Conservation (phyloP, 2,113 vertebrate species). For the Noturus placidus region DNA sequence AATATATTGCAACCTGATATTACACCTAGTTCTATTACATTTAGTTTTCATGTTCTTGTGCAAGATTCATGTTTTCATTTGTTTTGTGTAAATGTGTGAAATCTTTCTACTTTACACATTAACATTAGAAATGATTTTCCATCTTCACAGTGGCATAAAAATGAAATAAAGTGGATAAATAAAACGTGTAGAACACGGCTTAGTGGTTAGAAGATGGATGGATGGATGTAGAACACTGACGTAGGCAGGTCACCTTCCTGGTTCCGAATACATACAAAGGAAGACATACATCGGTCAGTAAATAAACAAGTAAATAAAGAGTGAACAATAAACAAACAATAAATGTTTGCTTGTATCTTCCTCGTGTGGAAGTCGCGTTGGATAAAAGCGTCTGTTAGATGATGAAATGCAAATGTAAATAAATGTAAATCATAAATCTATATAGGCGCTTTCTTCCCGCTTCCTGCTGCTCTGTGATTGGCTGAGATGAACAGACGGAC, state of each 20-base stretch:
- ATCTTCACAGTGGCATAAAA: background rate
- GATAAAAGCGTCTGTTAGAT: too few species aligned
- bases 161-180: background rate
- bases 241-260: background rate
- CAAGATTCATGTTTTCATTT: background rate
- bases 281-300: too few species aligned
- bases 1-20: background rate
- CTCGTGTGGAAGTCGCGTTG: too few species aligned
- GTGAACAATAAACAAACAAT: background rate
- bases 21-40: background rate
- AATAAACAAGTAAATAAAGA: too few species aligned
- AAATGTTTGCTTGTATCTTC: too few species aligned
- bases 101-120: background rate
- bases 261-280: background rate
- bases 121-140: background rate
- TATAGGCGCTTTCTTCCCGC: background rate
- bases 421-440: too few species aligned
- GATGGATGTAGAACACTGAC: background rate
- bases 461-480: constrained; percentile 36
- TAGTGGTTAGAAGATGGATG: too few species aligned
- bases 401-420: too few species aligned
- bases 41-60: background rate
- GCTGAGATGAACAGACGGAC: constrained; percentile 32
- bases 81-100: background rate
- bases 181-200: background rate